Evolutionary conservation across 2,113 vertebrate genomes (phyloP).

Genomic region (Todiramphus chloris): DNA sequence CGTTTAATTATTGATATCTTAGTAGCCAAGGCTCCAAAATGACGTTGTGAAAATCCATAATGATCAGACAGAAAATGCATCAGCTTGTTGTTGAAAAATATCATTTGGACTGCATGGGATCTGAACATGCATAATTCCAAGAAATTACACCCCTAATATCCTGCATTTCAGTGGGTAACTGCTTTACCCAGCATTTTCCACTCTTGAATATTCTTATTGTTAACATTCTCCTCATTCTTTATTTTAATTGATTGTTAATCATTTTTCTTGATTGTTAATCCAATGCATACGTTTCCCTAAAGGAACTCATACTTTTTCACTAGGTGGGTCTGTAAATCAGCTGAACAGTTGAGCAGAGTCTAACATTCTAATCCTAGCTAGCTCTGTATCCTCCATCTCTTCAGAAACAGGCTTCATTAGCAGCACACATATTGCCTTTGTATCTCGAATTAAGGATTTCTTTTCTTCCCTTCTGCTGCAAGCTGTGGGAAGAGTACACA

Average conservation of each 20-base stretch:
- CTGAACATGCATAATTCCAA: not conserved
- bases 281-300: not conserved
- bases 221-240: not conserved
- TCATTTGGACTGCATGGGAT: not conserved
- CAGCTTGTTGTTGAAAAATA: constrained; percentile 41
- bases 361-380: not conserved
- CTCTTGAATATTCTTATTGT: not conserved
- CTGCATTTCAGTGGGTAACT: not conserved
- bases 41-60: constrained; percentile 75
- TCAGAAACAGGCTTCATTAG: constrained; percentile 16
- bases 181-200: not conserved
- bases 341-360: not conserved
- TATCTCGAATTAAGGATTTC: not conserved
- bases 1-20: constrained; percentile 82
- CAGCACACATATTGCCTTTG: not conserved
- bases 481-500: not conserved
- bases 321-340: constrained; percentile 17
- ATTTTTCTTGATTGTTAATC: constrained; percentile 35
- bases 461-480: not conserved
- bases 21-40: constrained; percentile 73
- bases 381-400: not conserved
- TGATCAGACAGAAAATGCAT: constrained; percentile 66
- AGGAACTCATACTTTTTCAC: not conserved
- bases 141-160: not conserved
- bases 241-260: constrained; percentile 38